Evolutionary conservation across 2,888 invertebrate genomes (phyloP).

Genomic region (Crocallis elinguaria): DNA sequence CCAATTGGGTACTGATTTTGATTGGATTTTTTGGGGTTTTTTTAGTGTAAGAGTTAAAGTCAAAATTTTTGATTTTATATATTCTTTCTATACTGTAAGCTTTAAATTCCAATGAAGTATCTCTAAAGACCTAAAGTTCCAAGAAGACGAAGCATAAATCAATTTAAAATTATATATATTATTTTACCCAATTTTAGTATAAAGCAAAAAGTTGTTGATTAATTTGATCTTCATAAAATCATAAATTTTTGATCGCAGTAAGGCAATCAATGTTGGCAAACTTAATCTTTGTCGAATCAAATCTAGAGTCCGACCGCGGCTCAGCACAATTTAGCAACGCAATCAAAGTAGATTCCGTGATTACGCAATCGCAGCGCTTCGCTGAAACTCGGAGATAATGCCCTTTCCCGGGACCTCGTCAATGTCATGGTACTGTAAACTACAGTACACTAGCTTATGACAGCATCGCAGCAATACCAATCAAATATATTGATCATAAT

Average conservation of each 20-base stretch:
- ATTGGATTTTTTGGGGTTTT: not conserved
- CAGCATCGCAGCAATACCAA: not conserved
- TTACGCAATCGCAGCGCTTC: conserved; percentile 53
- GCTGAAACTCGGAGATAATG: conserved; percentile 66
- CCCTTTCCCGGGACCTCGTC: conserved; percentile 55
- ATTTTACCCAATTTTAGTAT: no score
- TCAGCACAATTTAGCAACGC: conserved; percentile 27
- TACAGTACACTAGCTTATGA: conserved; percentile 15
- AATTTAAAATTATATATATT: no score
- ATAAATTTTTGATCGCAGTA: no score
- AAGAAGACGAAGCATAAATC: no score
- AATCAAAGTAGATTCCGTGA: conserved; percentile 45
- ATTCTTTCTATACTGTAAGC: no score
- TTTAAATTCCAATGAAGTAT: no score
- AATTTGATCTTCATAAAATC: no score
- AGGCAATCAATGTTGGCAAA: conserved; percentile 9
- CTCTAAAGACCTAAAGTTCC: no score
- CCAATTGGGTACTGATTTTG: conserved; percentile 3
- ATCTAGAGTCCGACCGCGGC: conserved; percentile 13
- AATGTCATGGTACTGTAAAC: conserved; percentile 43
- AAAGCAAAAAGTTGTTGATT: no score
- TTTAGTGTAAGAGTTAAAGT: not conserved
- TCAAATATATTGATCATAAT: no score
- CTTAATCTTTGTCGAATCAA: conserved; percentile 10
- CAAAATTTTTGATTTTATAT: not conserved